Conservation (phyloP, 2,113 vertebrate genomes). For the Tylochromis polylepis region DNA sequence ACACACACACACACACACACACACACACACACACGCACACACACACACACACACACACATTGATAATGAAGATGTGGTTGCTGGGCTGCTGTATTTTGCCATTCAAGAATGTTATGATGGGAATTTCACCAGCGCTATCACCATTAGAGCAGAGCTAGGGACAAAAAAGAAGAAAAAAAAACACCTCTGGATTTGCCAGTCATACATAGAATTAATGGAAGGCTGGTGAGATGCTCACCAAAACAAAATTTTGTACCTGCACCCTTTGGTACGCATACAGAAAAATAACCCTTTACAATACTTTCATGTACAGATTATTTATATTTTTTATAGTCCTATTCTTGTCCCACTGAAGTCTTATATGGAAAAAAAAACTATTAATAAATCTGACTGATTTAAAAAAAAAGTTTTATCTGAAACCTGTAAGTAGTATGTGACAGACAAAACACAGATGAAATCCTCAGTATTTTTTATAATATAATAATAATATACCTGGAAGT, state of each 20-base stretch:
- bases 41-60: constrained; percentile 2
- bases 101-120: constrained; percentile 50
- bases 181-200: neutral
- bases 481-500: neutral
- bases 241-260: neutral
- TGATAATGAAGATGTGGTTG: constrained; percentile 50
- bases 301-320: neutral
- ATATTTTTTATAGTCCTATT: neutral
- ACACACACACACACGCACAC: constrained; percentile 39
- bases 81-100: constrained; percentile 34
- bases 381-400: neutral
- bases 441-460: neutral
- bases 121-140: constrained; percentile 28
- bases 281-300: neutral
- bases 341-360: neutral
- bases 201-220: constrained; percentile 3
- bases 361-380: neutral
- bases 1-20: constrained; percentile 2
- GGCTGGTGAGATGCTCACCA: neutral
- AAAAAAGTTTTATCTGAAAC: neutral
- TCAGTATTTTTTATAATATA: neutral
- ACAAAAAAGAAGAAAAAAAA: neutral
- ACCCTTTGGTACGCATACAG: constrained; percentile 8
- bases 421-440: neutral
- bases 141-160: neutral